phyloP scores from a whole-genome alignment of 2,797 vertebrate genomes.

The Chelon labrosus region DNA sequence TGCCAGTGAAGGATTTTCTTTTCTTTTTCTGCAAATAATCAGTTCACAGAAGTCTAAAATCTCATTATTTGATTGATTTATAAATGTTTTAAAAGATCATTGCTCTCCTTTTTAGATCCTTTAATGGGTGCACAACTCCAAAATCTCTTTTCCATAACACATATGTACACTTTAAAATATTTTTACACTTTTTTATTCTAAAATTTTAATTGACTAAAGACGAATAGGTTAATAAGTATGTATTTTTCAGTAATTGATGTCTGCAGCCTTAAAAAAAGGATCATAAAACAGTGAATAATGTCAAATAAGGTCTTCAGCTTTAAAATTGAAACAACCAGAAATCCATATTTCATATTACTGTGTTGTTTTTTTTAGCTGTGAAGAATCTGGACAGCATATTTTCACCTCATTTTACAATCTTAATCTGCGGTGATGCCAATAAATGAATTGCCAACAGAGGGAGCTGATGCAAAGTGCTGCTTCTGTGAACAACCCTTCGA shows the following conservation, averaged over 20 bases:
- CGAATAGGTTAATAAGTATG: too few relatives aligned
- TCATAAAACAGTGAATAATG: not conserved
- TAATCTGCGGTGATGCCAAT: not conserved
- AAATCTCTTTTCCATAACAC: not conserved
- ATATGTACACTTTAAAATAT: too few relatives aligned
- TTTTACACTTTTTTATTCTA: too few relatives aligned
- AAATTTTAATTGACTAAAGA: too few relatives aligned
- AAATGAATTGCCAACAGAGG: slow-evolving; percentile 49
- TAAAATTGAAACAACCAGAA: not conserved
- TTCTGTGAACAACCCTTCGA: not conserved
- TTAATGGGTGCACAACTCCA: not conserved
- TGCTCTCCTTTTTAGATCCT: not conserved
- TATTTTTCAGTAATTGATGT: not conserved
- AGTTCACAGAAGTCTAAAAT: not conserved
- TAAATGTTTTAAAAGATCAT: too few relatives aligned
- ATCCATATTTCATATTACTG: not conserved
- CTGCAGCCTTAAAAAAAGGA: not conserved
- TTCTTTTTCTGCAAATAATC: not conserved
- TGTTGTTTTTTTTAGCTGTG: not conserved
- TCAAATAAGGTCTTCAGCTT: not conserved
- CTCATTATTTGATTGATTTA: too few relatives aligned
- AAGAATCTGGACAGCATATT: not conserved
- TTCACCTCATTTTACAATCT: not conserved
- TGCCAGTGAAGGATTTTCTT: not conserved
- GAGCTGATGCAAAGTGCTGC: slow-evolving; percentile 35